Conservation (phyloP, 1,140 invertebrate species). For the Dufourea novaeangliae region DNA sequence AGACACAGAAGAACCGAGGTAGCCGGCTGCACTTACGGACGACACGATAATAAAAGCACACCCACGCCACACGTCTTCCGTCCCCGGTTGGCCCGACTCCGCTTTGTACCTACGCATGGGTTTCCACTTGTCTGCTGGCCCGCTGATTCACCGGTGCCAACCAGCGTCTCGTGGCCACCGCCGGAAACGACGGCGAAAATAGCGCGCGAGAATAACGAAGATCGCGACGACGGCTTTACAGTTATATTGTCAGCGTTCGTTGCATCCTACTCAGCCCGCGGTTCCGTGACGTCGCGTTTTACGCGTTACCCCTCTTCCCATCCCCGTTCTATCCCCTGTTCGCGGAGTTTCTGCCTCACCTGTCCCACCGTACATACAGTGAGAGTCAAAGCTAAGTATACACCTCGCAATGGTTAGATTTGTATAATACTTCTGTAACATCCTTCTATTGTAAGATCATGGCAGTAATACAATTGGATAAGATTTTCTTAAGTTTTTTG, state of each 20-base stretch:
- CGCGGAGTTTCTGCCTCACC: no score
- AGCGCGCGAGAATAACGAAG: slow-evolving; percentile 63
- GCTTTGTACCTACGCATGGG: slow-evolving; percentile 14
- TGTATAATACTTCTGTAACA: no score
- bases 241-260: slow-evolving; percentile 57
- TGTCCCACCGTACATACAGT: background rate
- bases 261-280: slow-evolving; percentile 29
- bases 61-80: slow-evolving; percentile 12
- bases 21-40: slow-evolving; percentile 37
- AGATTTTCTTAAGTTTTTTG: no score
- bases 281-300: slow-evolving; percentile 9
- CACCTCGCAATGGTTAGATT: no score
- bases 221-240: slow-evolving; percentile 57
- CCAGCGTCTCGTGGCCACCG: background rate
- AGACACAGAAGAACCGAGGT: background rate
- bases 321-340: no score
- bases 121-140: slow-evolving; percentile 40
- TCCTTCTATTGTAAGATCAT: no score
- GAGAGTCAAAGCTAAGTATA: no score
- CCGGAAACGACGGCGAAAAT: slow-evolving; percentile 54
- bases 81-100: background rate
- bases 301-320: background rate
- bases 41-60: slow-evolving; percentile 51
- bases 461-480: no score
- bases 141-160: slow-evolving; percentile 36